Base-by-base conservation (phyloP, 2,888 invertebrate species). In the Callosobruchus maculatus region DNA sequence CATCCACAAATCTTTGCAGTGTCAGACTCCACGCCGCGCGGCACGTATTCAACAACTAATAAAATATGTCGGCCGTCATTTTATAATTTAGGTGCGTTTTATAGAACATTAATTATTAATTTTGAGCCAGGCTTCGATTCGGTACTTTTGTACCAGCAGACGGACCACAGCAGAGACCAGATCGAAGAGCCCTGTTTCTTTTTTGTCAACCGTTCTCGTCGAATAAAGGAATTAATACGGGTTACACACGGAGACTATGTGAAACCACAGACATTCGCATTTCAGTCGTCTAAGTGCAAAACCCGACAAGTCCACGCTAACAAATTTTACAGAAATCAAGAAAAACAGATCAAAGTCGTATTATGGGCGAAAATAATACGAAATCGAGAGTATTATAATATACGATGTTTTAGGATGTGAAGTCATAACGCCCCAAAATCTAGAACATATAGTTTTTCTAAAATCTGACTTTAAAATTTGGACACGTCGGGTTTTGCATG, bases 71-170 rank as follows among this genome's bases (percentile, higher is more conserved):
- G 78, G 80, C 78, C 82, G 84, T 85, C 84, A 83, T 84, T 84
- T 81, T 73, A 75, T 82, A 80, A 84, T 82, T 81, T 84, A 85
- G 79, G 76, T 82, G 80, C 80, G 79, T 84, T 84, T 83, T 84
- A 82, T 84, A 82, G 81, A 80, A 82, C 85, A 85, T 85, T 85
- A 84, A 85, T 85, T 85, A 85, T 85, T 84, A 84, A 85, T 85
- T 85, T 85, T 82, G 77, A 78, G 75, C 79, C 77, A 74, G 18
- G 49, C 49, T 76, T 78, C 77, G 78, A 79, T 78, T 79, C 79
- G 78, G 78, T 76, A 67, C 78, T 78, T 77, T 79, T 79, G 77
- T 79, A 74, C 69, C 72, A 71, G 71, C 2, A 30, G 49, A 49
- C 71, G 75, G 75, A 78, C 78, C 77, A 78, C 78, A 76, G 49